phyloP scores from a whole-genome alignment of 1,140 invertebrate species.

The Eumeta japonica region DNA sequence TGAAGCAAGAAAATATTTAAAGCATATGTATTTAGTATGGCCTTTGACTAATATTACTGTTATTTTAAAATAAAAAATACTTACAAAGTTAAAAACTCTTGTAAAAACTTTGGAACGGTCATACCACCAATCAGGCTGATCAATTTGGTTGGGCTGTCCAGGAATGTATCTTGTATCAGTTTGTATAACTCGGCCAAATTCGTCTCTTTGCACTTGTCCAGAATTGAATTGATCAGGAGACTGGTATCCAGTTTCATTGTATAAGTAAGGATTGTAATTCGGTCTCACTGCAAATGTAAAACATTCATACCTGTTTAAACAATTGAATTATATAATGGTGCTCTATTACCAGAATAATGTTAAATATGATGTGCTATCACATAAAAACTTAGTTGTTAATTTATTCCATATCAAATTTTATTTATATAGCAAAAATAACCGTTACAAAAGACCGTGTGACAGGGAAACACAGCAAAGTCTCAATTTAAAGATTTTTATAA shows the following conservation, averaged over 20 bases:
- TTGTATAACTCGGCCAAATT: conserved; percentile 21
- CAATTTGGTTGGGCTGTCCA: conserved; percentile 47
- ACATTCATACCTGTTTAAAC: conserved; percentile 24
- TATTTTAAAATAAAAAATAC: conserved; percentile 19
- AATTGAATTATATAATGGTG: too few species aligned
- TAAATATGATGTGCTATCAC: too few species aligned
- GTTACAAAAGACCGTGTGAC: too few species aligned
- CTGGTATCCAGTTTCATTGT: conserved; percentile 31
- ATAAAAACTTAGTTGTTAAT: too few species aligned
- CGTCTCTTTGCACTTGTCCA: conserved; percentile 18
- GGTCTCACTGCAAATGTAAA: conserved; percentile 23
- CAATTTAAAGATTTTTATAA: too few species aligned
- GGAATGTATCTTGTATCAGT: conserved; percentile 23
- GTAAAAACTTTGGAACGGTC: conserved; percentile 63
- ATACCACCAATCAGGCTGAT: conserved; percentile 54
- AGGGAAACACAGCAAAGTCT: too few species aligned
- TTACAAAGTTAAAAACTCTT: conserved; percentile 72
- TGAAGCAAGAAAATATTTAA: too few species aligned
- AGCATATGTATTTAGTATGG: too few species aligned
- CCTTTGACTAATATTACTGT: too few species aligned
- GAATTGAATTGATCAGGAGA: conserved; percentile 12
- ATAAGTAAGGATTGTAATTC: conserved; percentile 39
- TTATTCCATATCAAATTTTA: too few species aligned
- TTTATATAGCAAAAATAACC: too few species aligned
- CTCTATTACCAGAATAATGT: too few species aligned